These are phyloP conservation scores for Sinocyclocheilus rhinocerous DNA, from an alignment of 2,113 vertebrate species.

Conservation along the genomic window DNA sequence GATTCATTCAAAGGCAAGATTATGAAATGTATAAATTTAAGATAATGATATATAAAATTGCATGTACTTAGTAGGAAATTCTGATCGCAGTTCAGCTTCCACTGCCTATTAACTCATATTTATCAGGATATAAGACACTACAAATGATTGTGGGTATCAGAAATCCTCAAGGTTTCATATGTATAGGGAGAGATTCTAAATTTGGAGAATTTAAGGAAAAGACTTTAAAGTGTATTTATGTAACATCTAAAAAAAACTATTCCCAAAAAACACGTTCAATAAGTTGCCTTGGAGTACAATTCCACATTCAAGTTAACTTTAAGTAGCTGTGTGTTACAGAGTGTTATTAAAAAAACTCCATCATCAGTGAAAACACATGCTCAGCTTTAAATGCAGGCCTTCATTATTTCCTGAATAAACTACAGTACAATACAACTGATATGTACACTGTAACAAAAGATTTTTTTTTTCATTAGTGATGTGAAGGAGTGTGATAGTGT, in stretches of 20 bases:
- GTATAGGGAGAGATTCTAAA: background rate
- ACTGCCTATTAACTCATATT: no score
- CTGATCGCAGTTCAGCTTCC: background rate
- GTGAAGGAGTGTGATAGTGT: background rate
- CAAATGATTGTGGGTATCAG: background rate
- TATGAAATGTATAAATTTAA: background rate
- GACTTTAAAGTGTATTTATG: background rate
- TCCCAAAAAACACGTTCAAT: background rate
- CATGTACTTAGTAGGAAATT: background rate
- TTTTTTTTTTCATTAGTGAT: no score
- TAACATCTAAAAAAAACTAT: background rate
- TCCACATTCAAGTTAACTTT: background rate
- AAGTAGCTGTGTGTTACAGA: background rate
- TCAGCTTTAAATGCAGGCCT: background rate
- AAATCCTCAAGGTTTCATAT: background rate
- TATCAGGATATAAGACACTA: background rate
- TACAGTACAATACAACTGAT: background rate
- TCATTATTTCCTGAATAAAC: background rate
- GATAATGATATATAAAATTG: background rate
- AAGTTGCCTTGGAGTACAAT: background rate
- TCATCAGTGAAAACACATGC: background rate
- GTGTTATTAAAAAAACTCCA: background rate
- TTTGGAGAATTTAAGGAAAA: background rate
- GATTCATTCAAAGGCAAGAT: background rate
- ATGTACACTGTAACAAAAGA: no score